Evolutionary conservation across 2,113 vertebrate species (phyloP).

Genomic region (Siphamia tubifer): DNA sequence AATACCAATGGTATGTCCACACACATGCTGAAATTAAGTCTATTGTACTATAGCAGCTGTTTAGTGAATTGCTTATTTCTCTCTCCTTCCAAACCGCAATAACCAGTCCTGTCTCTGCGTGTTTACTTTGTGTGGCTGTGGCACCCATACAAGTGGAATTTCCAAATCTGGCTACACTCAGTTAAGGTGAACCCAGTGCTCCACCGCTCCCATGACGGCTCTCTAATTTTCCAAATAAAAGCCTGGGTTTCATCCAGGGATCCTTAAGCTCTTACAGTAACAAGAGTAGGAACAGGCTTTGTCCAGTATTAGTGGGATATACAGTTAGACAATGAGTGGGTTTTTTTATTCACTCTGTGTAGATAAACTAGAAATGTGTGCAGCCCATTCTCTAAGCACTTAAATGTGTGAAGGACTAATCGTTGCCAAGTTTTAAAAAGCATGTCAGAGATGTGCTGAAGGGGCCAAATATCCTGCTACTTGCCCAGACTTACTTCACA

Average conservation of each 20-base stretch:
- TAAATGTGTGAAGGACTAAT: neutral
- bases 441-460: neutral
- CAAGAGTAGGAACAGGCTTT: neutral
- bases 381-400: neutral
- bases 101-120: neutral
- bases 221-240: neutral
- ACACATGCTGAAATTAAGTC: no score
- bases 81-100: neutral
- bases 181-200: neutral
- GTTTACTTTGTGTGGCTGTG: neutral
- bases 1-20: no score
- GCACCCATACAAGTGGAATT: neutral
- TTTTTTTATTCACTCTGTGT: neutral
- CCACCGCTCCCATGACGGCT: neutral
- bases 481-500: neutral
- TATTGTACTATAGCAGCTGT: no score
- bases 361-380: neutral
- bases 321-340: neutral
- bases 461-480: neutral
- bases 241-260: neutral
- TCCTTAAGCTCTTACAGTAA: neutral
- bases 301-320: neutral
- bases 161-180: neutral
- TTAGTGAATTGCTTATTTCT: no score
- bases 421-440: neutral